Base-by-base conservation (phyloP, 2,797 vertebrate genomes). In the Novumbra hubbsi region DNA sequence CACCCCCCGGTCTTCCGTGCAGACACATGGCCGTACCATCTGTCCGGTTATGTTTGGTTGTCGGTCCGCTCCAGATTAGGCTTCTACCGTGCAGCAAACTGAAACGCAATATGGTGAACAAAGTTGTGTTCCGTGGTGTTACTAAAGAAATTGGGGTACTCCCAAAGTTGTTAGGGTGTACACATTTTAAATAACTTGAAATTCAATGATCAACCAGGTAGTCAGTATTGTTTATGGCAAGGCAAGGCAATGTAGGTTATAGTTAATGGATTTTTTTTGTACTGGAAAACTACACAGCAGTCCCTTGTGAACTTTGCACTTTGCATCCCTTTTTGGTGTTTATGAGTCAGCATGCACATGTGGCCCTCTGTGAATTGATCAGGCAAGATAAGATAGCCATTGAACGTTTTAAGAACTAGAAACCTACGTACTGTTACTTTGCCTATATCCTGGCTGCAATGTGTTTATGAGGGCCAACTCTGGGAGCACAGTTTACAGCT, bases 1-100 rank as follows among this genome's bases (percentile, higher is more conserved):
- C 19, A 45, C 66, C 38, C 34, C 21, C 21, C 48, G 38, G 57
- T 27, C 45, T 65, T 34, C 70, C 68, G 68, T 21, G 60, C 14
- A 38, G 49, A 74, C 72, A 86, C 41, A 57, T 82, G 73, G 68
- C 38, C 0, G 1, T 65, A 50, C 75, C 76, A 81, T 82, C 80
- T 86, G 79, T 81, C 74, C 78, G 48, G 67, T 70, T 73, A 28
- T 15, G 34, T 41, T 55, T 71, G 30, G n/a, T 60, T 60, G 32
- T 69, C 28, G 17, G 14, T 55, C 38, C 38, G 62, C 70, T 68
- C 38, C 2, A 19, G 79, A 81, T 81, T 76, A 78, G 55, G 76
- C 73, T 21, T 55, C 72, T 73, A 67, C 38, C 50, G 52, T 38
- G 64, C 52, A 68, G 19, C 34, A 11, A 34, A 71, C 52, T 38